phyloP scores from a whole-genome alignment of 2,888 invertebrate genomes.

The Schizaphis graminum region DNA sequence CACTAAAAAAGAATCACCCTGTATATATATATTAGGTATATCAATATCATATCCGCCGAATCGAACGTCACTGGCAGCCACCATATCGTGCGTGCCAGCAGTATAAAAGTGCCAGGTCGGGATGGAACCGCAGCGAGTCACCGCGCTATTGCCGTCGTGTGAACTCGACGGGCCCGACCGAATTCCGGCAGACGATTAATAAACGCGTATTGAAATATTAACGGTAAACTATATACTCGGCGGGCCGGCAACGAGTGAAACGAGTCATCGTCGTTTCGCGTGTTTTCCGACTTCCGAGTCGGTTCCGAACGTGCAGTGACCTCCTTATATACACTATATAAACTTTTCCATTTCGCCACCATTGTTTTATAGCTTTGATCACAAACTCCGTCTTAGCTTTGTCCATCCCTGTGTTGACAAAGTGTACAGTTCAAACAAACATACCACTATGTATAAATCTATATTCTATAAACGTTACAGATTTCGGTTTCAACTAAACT shows the following conservation, averaged over 20 bases:
- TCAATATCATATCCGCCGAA: too few relatives aligned
- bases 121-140: background rate
- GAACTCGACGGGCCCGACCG: background rate
- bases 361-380: background rate
- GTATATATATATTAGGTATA: too few relatives aligned
- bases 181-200: background rate
- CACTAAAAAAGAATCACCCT: too few relatives aligned
- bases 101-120: background rate
- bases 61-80: background rate
- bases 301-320: background rate
- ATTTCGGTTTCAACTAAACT: background rate
- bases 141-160: background rate
- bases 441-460: background rate
- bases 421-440: background rate
- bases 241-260: background rate
- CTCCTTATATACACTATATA: too few relatives aligned
- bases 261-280: background rate
- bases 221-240: background rate
- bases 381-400: background rate
- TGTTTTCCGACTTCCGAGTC: background rate
- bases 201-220: too few relatives aligned
- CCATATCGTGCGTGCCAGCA: background rate
- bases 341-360: too few relatives aligned
- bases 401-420: background rate
- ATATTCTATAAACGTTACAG: background rate